These are phyloP conservation scores for Ichneumoninae sp. DNA, from an alignment of 2,888 invertebrate genomes.

Conservation along the genomic window DNA sequence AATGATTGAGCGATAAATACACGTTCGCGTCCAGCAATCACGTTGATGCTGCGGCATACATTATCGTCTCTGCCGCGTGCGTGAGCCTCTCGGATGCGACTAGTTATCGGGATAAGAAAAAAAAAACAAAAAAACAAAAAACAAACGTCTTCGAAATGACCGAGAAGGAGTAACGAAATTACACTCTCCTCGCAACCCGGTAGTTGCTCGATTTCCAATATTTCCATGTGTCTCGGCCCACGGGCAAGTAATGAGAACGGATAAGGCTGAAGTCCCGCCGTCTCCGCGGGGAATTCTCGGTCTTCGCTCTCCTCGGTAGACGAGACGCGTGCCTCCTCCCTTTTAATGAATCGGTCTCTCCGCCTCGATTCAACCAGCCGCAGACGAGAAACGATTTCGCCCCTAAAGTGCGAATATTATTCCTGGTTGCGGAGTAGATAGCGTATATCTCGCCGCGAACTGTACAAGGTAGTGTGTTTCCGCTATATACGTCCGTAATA, in stretches of 20 bases:
- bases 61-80: background rate
- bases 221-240: background rate
- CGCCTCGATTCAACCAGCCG: background rate
- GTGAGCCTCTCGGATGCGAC: background rate
- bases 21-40: background rate
- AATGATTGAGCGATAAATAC: constrained; percentile 28
- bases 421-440: background rate
- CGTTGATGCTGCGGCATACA: constrained; percentile 5
- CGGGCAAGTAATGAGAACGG: background rate
- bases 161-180: background rate
- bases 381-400: background rate
- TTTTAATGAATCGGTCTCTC: background rate
- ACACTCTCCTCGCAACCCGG: background rate
- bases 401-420: constrained; percentile 15
- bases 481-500: background rate
- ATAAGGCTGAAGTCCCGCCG: background rate
- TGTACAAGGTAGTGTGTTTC: background rate
- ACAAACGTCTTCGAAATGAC: background rate
- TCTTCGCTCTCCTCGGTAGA: background rate
- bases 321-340: background rate
- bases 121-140: background rate
- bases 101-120: background rate
- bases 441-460: background rate
- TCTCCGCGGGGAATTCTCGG: no score
- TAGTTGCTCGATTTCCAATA: background rate